Conservation (phyloP, 2,888 invertebrate species). For the Psylliodes chrysocephalus region DNA sequence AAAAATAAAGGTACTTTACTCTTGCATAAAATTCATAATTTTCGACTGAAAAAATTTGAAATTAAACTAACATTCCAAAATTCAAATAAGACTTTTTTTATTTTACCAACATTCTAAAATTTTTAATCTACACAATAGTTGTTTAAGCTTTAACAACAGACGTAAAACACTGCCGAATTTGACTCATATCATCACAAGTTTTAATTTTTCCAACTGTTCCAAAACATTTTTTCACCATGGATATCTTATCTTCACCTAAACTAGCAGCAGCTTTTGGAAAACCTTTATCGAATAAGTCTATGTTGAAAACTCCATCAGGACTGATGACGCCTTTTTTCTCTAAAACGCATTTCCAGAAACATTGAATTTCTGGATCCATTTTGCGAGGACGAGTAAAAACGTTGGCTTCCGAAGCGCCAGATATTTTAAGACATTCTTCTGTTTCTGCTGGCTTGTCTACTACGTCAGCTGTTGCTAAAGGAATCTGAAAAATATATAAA, state of each 20-base stretch:
- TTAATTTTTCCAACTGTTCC: neutral
- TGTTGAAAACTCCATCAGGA: neutral
- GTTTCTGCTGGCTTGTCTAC: neutral
- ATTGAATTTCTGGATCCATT: neutral
- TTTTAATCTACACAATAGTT: too few species aligned
- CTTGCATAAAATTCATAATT: too few species aligned
- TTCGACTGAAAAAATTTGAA: too few species aligned
- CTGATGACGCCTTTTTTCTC: neutral
- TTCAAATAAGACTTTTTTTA: too few species aligned
- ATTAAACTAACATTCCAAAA: too few species aligned
- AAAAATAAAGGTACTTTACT: too few species aligned
- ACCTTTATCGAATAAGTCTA: neutral
- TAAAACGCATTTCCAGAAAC: conserved; percentile 6
- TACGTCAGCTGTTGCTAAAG: too few species aligned
- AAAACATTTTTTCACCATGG: neutral
- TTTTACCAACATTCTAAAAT: too few species aligned
- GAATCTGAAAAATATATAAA: too few species aligned
- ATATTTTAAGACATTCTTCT: neutral
- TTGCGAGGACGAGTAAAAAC: neutral
- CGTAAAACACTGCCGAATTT: neutral
- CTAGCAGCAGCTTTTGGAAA: neutral
- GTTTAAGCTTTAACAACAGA: neutral
- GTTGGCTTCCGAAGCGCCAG: neutral
- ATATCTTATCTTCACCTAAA: neutral
- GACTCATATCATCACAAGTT: neutral